These are phyloP conservation scores for Theristicus caerulescens DNA, from an alignment of 2,113 vertebrate species.

Conservation along the genomic window DNA sequence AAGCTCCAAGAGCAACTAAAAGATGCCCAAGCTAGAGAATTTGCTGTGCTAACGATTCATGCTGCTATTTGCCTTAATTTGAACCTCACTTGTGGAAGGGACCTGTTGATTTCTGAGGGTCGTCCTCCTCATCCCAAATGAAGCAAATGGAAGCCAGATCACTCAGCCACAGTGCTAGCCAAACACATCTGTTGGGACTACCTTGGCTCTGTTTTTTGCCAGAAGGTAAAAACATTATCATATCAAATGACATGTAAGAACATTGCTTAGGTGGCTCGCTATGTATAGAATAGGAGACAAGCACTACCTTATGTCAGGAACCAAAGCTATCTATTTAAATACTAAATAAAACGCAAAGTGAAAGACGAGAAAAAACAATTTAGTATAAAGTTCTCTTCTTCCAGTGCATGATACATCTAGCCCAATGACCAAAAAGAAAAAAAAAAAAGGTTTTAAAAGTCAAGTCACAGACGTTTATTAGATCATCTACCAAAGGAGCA, in stretches of 20 bases:
- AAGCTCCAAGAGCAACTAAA: background rate
- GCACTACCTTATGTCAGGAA: background rate
- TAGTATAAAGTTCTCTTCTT: background rate
- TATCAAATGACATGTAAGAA: background rate
- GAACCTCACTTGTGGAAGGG: background rate
- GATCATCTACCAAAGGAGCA: background rate
- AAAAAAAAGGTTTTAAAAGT: background rate
- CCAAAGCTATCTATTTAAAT: background rate
- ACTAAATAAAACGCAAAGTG: background rate
- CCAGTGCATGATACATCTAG: background rate
- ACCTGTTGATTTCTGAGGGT: background rate
- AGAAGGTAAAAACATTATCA: background rate
- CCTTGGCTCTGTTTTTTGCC: background rate
- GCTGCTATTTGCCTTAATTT: background rate
- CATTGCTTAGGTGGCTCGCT: background rate
- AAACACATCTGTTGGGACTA: background rate
- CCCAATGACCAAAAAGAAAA: background rate
- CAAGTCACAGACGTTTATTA: background rate
- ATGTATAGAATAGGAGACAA: background rate
- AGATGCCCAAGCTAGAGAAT: background rate
- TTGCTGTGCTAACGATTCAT: background rate
- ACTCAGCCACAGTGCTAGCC: background rate
- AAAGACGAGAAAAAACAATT: background rate
- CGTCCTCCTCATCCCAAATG: background rate
- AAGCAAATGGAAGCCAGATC: background rate